A percentile compares a stretch with the other conserved stretches of the same genome.
phyloP scores from a whole-genome alignment of 2,888 invertebrate genomes.

The Timema cristinae region DNA sequence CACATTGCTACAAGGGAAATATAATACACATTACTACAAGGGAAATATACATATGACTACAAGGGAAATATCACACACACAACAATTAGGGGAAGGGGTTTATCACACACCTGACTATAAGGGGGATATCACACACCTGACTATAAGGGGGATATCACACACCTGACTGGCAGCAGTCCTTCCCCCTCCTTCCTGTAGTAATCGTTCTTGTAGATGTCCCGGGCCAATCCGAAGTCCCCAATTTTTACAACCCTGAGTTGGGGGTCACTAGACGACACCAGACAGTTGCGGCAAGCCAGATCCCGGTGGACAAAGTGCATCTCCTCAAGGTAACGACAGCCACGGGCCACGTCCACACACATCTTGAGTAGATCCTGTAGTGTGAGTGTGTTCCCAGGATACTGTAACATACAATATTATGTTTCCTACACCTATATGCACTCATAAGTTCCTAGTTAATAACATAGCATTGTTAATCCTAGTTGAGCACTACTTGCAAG shows the following conservation, averaged over 20 bases:
- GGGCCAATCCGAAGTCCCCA: constrained; percentile 93
- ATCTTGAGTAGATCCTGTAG: constrained; percentile 84
- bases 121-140: background rate
- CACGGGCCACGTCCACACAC: constrained; percentile 93
- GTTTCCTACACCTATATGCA: no score
- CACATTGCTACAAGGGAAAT: no score
- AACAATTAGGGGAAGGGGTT: constrained; percentile 69
- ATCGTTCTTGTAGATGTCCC: constrained; percentile 96
- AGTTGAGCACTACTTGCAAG: no score
- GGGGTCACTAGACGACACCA: constrained; percentile 71
- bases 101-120: background rate
- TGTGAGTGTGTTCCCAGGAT: constrained; percentile 61
- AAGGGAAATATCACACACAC: constrained; percentile 70
- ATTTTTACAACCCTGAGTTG: constrained; percentile 83
- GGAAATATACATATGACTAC: constrained; percentile 65
- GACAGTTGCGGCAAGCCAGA: constrained; percentile 91
- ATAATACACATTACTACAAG: background rate
- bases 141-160: constrained; percentile 15
- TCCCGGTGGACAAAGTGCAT: constrained; percentile 97
- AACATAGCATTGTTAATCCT: no score
- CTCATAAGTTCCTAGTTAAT: no score
- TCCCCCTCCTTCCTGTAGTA: constrained; percentile 83
- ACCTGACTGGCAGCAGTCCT: constrained; percentile 83
- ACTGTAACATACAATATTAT: constrained; percentile 43
- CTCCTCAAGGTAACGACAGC: constrained; percentile 93